Evolutionary conservation across 2,797 vertebrate genomes (phyloP), one percentile per base, ranked within the genome.

Genomic region (Phataginus tricuspis): DNA sequence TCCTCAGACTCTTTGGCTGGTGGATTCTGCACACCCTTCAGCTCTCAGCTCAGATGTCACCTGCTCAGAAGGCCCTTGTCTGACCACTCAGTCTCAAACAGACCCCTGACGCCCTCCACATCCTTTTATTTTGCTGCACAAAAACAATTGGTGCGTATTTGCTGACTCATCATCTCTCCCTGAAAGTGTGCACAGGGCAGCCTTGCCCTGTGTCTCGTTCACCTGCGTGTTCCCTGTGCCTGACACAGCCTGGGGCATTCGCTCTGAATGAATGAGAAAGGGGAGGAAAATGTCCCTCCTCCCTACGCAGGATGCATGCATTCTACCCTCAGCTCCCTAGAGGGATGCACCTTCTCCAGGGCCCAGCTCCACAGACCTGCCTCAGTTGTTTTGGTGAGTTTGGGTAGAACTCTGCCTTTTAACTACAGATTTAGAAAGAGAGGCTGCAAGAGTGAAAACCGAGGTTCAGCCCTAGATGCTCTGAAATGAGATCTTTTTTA

Each of bases 241-340:
- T 12, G 7, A 0, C 9, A 10, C 23, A 8, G 13, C 2, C 21
- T 10, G 0, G 0, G 29, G 42, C 45, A 3, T 27, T 63, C 18
- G 0, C 64, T 34, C 34, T 18, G 53, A 69, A 39, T 15, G 10
- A 27, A 45, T 19, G 21, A 69, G 75, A 29, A 39, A 29, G 66
- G 19, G 23, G 29, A 61, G 23, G 27, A 59, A 64, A 15, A n/a
- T 5, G 2, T 15, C 4, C n/a, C 13, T 3, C 21, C 4, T n/a
- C 25, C 11, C 0, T 7, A 13, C 27, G 21, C 5, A 23, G 42
- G 63, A 45, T 7, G 14, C 13, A 10, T 4, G 55, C 9, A 3
- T 7, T n/a, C 13, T 31, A 10, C 15, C 31, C 45, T 29, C 25
- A 0, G 29, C 31, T 37, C 77, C 16, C 80, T 63, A 64, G 93